phyloP scores from a whole-genome alignment of 2,888 invertebrate species.

The Meteorus colon region DNA sequence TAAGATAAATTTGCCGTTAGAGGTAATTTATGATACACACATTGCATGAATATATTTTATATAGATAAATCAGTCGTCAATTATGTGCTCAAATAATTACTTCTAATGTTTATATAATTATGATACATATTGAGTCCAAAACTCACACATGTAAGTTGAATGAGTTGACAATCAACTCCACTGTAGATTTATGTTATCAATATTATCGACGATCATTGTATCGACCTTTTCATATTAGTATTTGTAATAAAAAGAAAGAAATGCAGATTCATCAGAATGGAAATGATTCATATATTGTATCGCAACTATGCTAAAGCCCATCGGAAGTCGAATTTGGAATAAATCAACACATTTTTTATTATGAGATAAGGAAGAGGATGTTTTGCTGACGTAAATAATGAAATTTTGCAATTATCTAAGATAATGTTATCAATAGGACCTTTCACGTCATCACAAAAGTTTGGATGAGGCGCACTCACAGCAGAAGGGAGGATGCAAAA shows the following conservation, averaged over 20 bases:
- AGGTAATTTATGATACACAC: too few relatives aligned
- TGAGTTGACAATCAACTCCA: not conserved
- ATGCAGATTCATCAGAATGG: not conserved
- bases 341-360: slow-evolving; percentile 26
- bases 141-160: not conserved
- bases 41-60: not conserved
- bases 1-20: too few relatives aligned
- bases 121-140: not conserved
- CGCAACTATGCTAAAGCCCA: not conserved
- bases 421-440: slow-evolving; percentile 33
- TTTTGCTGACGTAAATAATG: slow-evolving; percentile 15
- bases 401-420: slow-evolving; percentile 27
- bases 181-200: not conserved
- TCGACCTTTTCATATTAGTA: not conserved
- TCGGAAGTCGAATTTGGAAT: slow-evolving; percentile 8
- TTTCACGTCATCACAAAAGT: not conserved
- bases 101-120: not conserved
- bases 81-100: slow-evolving; percentile 17
- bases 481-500: not conserved
- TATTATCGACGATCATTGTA: not conserved
- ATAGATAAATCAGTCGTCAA: slow-evolving; percentile 18
- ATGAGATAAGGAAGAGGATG: not conserved
- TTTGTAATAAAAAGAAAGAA: slow-evolving; percentile 12
- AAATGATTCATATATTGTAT: slow-evolving; percentile 7
- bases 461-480: slow-evolving; percentile 20